A percentile compares a stretch with the other conserved stretches of the same genome.
Conservation (phyloP, 2,888 invertebrate species). For the Xanthia togata region DNA sequence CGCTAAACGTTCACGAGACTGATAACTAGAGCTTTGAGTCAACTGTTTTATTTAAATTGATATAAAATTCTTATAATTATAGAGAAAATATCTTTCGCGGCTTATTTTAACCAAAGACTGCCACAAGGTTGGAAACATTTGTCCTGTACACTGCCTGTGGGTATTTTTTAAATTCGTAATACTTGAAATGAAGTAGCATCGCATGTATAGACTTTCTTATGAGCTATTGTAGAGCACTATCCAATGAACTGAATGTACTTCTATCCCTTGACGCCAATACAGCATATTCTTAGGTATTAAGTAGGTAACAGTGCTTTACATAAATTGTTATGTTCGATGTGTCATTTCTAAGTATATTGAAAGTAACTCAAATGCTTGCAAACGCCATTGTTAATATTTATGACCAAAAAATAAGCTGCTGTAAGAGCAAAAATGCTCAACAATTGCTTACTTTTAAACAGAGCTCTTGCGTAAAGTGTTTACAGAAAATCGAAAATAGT, state of each 20-base stretch:
- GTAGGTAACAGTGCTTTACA: constrained; percentile 18
- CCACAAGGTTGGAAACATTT: constrained; percentile 62
- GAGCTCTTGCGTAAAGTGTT: background rate
- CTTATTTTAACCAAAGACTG: constrained; percentile 79
- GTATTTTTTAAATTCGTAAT: constrained; percentile 10
- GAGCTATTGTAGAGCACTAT: constrained; percentile 14
- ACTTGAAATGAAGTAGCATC: constrained; percentile 35
- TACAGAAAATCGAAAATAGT: background rate
- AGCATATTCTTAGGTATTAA: constrained; percentile 30
- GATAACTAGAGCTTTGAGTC: constrained; percentile 75
- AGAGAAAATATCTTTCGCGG: constrained; percentile 64
- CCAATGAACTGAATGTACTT: constrained; percentile 46
- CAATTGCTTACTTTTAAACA: background rate
- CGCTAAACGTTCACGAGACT: constrained; percentile 79
- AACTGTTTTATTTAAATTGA: constrained; percentile 65
- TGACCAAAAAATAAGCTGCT: constrained; percentile 1
- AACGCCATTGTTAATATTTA: constrained; percentile 27
- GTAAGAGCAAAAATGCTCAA: background rate
- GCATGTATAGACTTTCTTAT: constrained; percentile 1
- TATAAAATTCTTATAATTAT: constrained; percentile 57
- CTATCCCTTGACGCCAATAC: constrained; percentile 36
- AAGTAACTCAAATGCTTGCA: constrained; percentile 23
- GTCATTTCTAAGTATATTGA: constrained; percentile 42
- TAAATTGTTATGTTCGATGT: constrained; percentile 5
- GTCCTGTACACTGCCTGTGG: background rate